Percentiles rank a stretch among this genome's conserved stretches.
Evolutionary conservation across 2,888 invertebrate species (phyloP).

Genomic region (Apamea epomidion): DNA sequence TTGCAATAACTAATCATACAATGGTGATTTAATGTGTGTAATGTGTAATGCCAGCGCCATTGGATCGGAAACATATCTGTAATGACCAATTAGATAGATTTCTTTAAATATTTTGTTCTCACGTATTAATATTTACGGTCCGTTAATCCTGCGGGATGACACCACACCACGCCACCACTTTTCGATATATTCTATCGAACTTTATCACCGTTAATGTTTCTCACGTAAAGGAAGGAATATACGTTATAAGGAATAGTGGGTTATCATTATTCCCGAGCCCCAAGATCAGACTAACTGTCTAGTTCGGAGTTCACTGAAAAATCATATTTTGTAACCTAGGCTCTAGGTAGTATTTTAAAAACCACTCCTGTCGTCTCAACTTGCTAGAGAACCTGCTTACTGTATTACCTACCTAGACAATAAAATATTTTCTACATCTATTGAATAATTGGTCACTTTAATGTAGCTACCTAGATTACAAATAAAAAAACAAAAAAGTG

Average conservation of each 20-base stretch:
- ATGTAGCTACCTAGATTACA: no score
- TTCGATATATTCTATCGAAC: not conserved
- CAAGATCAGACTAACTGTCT: no score
- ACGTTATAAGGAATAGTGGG: no score
- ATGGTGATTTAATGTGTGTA: slow-evolving; percentile 8
- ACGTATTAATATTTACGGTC: not conserved
- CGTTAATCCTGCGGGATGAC: not conserved
- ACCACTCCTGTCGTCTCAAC: no score
- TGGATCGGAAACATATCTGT: not conserved
- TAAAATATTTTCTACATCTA: no score
- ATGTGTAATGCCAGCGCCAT: slow-evolving; percentile 2
- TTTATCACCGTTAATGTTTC: slow-evolving; percentile 1
- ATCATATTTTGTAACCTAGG: no score
- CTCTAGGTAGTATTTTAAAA: no score
- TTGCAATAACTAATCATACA: slow-evolving; percentile 23
- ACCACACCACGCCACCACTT: not conserved
- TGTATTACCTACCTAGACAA: no score
- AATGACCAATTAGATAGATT: not conserved
- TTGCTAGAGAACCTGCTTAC: no score
- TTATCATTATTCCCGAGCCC: not conserved
- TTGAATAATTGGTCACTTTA: not conserved
- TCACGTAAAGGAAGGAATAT: slow-evolving; percentile 5
- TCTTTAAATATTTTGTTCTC: not conserved
- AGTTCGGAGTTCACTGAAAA: no score
- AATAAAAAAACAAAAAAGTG: not conserved